Conservation (phyloP, 1,140 invertebrate genomes). For the Calephelis virginiensis region DNA sequence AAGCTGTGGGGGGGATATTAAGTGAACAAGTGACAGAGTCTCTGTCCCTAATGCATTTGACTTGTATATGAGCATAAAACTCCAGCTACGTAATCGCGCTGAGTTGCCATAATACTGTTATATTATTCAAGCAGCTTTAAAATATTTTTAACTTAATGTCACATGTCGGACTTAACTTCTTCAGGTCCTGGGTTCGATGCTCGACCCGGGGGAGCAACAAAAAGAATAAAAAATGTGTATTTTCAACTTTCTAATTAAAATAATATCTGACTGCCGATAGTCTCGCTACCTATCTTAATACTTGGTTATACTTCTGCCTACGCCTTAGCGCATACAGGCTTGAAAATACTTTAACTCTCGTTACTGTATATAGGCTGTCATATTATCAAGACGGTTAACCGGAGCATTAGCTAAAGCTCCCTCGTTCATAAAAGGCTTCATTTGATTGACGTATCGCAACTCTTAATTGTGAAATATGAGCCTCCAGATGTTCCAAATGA, state of each 20-base stretch:
- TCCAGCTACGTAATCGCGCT: not conserved
- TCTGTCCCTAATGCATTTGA: conserved; percentile 16
- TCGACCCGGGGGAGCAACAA: no score
- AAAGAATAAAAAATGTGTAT: no score
- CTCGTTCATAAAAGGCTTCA: conserved; percentile 3
- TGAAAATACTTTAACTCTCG: no score
- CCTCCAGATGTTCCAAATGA: not conserved
- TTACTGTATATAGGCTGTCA: no score
- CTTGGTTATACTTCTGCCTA: no score
- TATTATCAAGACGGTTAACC: not conserved
- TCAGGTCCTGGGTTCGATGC: no score
- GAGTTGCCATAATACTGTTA: not conserved
- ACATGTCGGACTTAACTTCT: no score
- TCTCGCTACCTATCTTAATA: no score
- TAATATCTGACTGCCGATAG: no score
- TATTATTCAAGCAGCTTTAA: conserved; percentile 15
- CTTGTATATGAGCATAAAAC: conserved; percentile 16
- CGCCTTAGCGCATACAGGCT: no score
- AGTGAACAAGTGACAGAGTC: conserved; percentile 15
- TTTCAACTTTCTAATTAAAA: no score
- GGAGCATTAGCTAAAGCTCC: conserved; percentile 2
- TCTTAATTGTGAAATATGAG: conserved; percentile 15
- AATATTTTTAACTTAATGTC: not conserved
- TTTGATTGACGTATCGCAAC: conserved; percentile 16
- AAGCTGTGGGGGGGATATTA: conserved; percentile 14